Conservation (phyloP, 1,140 invertebrate genomes). For the Dysdera silvatica region DNA sequence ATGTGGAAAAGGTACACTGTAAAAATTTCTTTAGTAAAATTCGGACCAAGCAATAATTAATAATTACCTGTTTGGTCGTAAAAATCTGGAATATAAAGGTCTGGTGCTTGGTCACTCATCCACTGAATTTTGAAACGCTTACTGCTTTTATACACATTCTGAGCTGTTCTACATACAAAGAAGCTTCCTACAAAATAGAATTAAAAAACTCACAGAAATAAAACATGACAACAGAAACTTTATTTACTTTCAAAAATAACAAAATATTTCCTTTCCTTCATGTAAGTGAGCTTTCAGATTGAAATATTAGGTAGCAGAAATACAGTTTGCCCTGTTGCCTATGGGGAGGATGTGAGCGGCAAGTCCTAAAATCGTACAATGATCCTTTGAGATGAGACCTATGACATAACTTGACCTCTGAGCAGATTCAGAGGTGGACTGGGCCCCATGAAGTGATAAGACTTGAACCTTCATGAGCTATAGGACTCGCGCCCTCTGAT, state of each 20-base stretch:
- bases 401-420: too few relatives aligned
- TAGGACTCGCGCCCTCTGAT: too few relatives aligned
- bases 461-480: too few relatives aligned
- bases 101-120: constrained; percentile 58
- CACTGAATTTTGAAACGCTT: constrained; percentile 78
- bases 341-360: too few relatives aligned
- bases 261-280: too few relatives aligned
- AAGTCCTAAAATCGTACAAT: too few relatives aligned
- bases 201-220: background rate
- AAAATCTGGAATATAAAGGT: constrained; percentile 80
- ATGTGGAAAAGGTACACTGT: background rate
- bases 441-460: too few relatives aligned
- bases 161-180: constrained; percentile 80
- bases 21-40: background rate
- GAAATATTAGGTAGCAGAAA: too few relatives aligned
- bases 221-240: background rate
- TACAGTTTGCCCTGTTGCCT: too few relatives aligned
- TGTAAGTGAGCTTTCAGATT: too few relatives aligned
- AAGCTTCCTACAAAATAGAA: constrained; percentile 60
- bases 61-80: constrained; percentile 69
- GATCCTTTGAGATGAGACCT: too few relatives aligned
- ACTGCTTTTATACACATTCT: constrained; percentile 78
- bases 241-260: background rate
- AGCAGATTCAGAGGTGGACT: too few relatives aligned
- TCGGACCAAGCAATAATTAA: background rate